Evolutionary conservation across 2,797 vertebrate species (phyloP).

Genomic region (Aulostomus chinensis): DNA sequence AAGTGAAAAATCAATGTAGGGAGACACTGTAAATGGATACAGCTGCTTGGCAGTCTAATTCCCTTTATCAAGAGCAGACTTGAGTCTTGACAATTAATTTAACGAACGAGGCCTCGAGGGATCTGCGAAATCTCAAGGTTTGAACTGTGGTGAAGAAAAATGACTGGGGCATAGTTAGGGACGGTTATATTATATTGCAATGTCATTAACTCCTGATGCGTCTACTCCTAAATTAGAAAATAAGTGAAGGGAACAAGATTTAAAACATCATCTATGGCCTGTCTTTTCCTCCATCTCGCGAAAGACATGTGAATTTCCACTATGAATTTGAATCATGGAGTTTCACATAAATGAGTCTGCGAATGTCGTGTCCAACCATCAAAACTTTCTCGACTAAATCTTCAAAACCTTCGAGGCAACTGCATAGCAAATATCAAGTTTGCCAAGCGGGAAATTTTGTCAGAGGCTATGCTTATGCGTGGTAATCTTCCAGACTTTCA

Average conservation of each 20-base stretch:
- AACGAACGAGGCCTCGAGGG: conserved; percentile 52
- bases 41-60: conserved; percentile 61
- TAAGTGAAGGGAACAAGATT: conserved; percentile 31
- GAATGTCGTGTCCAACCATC: conserved; percentile 53
- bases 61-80: conserved; percentile 56
- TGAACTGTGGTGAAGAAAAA: conserved; percentile 23
- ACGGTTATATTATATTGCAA: conserved; percentile 26
- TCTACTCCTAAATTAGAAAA: conserved; percentile 39
- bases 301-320: conserved; percentile 10
- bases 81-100: conserved; percentile 61
- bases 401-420: conserved; percentile 66
- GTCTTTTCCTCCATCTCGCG: background rate
- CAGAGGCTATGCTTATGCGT: conserved; percentile 71
- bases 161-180: conserved; percentile 10
- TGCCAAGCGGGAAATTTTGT: conserved; percentile 67
- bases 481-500: conserved; percentile 74
- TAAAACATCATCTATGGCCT: conserved; percentile 19
- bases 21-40: conserved; percentile 47
- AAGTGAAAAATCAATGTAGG: conserved; percentile 66
- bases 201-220: conserved; percentile 28
- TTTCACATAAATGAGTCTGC: conserved; percentile 34
- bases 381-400: conserved; percentile 59
- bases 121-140: conserved; percentile 39
- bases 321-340: conserved; percentile 47
- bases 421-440: conserved; percentile 72